Evolutionary conservation across 1,140 invertebrate genomes (phyloP), one percentile per base, ranked within the genome.

Genomic region (Odontomachus brunneus): DNA sequence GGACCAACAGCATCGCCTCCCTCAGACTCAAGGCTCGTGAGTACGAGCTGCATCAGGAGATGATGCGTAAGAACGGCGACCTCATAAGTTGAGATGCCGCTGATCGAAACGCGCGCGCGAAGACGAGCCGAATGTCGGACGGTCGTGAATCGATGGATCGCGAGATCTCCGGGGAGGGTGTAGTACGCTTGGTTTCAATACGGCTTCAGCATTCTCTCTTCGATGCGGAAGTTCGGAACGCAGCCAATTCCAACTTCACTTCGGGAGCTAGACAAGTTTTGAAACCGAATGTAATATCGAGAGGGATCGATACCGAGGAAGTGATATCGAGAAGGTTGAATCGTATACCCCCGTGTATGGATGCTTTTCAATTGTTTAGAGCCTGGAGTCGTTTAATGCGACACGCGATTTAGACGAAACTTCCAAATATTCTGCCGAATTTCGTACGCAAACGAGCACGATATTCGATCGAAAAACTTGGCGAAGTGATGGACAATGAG

Each of bases 21-120:
- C 94, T 99, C 4, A 94, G 98, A 72, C 95, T 98, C 44, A 98
- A 98, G 86, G 98, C 98, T 0, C 95, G 98, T 9, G 98, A 99
- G 93, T 98, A 99, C 92, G 98, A 98, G 91, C 93, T 98, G 9
- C 96, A 97, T 89, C 93, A 98, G 86, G 97, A 98, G 91, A 96
- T 98, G 95, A 89, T 98, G 53, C 94, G 97, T 62, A 97, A 98
- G 90, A 97, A 97, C 89, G 96, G 96, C 38, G 97, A 97, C 93
- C 94, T 97, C 86, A 97, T 97, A 88, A 97, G 96, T 94, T 97
- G 95, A 95, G 92, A 81, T 62, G 33, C 4, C 17, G 51, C 60
- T 12, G n/a, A n/a, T 11, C 49, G 17, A 4, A 7, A n/a, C 9
- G 29, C 24, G 11, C 17, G 49, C 29, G 29, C 29, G 5, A 33